Conservation (phyloP, 1,140 invertebrate species). For the Bombus confusus region DNA sequence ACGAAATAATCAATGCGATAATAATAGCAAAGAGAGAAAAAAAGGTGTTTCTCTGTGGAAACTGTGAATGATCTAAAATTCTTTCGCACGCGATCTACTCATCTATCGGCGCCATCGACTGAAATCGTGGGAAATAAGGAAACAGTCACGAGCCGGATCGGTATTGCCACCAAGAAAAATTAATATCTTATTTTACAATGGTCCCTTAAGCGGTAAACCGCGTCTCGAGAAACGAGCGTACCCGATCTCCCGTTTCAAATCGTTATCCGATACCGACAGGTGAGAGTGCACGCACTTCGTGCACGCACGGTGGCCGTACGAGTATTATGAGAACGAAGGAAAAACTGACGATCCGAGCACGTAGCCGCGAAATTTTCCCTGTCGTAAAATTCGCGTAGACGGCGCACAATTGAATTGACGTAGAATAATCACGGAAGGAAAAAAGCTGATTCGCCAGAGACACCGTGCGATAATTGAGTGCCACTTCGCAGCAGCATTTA, state of each 20-base stretch:
- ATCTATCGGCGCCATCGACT: background rate
- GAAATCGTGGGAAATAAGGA: conserved; percentile 40
- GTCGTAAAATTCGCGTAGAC: background rate
- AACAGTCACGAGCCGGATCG: background rate
- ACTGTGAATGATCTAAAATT: background rate
- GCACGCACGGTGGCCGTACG: background rate
- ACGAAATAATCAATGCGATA: background rate
- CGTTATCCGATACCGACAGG: conserved; percentile 40
- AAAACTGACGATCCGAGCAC: conserved; percentile 8
- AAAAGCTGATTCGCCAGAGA: background rate
- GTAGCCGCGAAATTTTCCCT: conserved; percentile 11
- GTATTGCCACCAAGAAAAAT: conserved; percentile 15
- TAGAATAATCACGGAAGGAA: background rate
- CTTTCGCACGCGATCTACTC: background rate
- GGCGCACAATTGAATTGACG: conserved; percentile 3
- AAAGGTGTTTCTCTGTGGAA: no score
- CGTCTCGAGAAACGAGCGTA: conserved; percentile 21
- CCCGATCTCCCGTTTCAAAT: conserved; percentile 45
- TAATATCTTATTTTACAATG: conserved; percentile 28
- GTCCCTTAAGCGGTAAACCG: conserved; percentile 52
- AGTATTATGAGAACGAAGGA: conserved; percentile 8
- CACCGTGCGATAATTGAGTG: conserved; percentile 20
- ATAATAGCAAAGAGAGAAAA: background rate
- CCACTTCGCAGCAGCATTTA: background rate
- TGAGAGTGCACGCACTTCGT: conserved; percentile 45